Percentiles rank a stretch among this genome's conserved stretches.
phyloP scores from a whole-genome alignment of 2,797 vertebrate species.

The Lutjanus argentimaculatus region DNA sequence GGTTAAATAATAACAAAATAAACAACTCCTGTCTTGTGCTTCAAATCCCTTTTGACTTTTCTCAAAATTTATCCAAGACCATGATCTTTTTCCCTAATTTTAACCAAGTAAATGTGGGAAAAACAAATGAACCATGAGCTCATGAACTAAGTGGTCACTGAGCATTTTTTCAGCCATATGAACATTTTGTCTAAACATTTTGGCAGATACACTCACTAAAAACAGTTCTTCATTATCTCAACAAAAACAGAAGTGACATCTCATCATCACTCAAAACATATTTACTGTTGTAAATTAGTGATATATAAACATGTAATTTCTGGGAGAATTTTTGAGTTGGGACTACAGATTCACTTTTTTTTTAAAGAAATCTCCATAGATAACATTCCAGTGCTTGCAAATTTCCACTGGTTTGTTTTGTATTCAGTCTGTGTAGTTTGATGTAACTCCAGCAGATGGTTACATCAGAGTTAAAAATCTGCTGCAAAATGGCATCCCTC shows the following conservation, averaged over 20 bases:
- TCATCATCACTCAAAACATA: not conserved
- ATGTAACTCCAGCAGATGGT: slow-evolving; percentile 68
- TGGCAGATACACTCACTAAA: not conserved
- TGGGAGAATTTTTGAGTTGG: not conserved
- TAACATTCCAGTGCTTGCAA: not conserved
- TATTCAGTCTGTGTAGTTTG: slow-evolving; percentile 46
- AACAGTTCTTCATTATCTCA: not conserved
- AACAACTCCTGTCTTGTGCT: not conserved
- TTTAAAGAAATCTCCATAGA: slow-evolving; percentile 9
- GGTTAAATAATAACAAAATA: not conserved
- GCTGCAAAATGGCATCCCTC: slow-evolving; percentile 62
- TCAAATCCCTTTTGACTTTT: not conserved
- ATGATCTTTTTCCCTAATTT: not conserved
- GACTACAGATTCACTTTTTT: not conserved
- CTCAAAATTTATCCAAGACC: not conserved
- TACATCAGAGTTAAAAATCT: slow-evolving; percentile 72
- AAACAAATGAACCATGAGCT: not conserved
- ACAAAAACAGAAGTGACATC: not conserved
- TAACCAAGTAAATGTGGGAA: not conserved
- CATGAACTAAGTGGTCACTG: too few species aligned
- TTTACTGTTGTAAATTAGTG: not conserved
- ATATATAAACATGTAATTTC: not conserved
- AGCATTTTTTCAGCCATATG: too few species aligned
- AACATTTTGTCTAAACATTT: too few species aligned
- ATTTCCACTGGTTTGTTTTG: slow-evolving; percentile 42